phyloP scores from a whole-genome alignment of 2,888 invertebrate genomes.

The Chymomyza fuscimana region DNA sequence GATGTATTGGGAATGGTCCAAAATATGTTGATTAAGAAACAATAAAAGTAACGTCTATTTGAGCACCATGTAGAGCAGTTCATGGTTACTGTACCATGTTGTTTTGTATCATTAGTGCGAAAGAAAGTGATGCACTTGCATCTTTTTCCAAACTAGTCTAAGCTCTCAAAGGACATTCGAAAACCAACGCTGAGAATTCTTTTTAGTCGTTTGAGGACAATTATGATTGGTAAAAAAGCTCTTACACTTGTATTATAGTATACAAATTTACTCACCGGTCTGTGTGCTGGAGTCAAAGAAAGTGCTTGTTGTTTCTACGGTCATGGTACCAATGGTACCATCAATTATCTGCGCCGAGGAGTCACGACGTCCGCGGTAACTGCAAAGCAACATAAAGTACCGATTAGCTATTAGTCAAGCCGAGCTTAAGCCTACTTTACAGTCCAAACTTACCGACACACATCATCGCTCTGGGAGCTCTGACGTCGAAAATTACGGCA shows the following conservation, averaged over 20 bases:
- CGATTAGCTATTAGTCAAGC: background rate
- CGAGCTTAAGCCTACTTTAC: background rate
- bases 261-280: conserved; percentile 86
- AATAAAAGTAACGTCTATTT: too few species aligned
- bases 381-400: conserved; percentile 26
- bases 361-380: conserved; percentile 82
- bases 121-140: too few species aligned
- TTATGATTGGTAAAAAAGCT: too few species aligned
- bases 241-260: background rate
- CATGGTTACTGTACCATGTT: too few species aligned
- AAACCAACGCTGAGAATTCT: too few species aligned
- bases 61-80: too few species aligned
- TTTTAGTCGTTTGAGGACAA: too few species aligned
- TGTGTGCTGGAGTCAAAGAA: conserved; percentile 96
- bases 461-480: conserved; percentile 93
- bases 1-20: too few species aligned
- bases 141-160: too few species aligned
- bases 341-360: conserved; percentile 94
- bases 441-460: conserved; percentile 81
- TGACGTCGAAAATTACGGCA: conserved; percentile 94
- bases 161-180: too few species aligned
- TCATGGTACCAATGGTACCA: conserved; percentile 95
- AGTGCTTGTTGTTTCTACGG: conserved; percentile 94
- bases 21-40: too few species aligned
- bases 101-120: too few species aligned